Evolutionary conservation across 2,113 vertebrate species (phyloP).

Genomic region (Heptranchias perlo): DNA sequence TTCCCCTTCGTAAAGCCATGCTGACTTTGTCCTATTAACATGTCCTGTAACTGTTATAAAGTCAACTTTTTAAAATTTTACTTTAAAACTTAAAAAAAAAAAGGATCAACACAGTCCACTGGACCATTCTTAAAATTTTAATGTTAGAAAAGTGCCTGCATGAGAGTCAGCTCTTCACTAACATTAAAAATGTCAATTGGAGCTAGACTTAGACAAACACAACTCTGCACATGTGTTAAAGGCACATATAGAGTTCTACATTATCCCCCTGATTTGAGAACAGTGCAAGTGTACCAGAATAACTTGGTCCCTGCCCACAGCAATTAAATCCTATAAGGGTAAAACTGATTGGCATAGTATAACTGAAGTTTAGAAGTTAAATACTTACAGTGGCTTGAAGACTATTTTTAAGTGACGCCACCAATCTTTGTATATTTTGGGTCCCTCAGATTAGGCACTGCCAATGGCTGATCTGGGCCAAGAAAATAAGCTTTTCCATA

Average conservation of each 20-base stretch:
- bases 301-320: not conserved
- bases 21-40: no score
- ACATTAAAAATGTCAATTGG: not conserved
- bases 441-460: not conserved
- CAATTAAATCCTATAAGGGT: not conserved
- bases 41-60: no score
- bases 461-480: not conserved
- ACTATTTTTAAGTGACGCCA: not conserved
- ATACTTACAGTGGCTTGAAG: not conserved
- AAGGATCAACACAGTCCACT: no score
- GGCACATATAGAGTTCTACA: not conserved
- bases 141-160: not conserved
- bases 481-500: not conserved
- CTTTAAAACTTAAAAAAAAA: no score
- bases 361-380: not conserved
- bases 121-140: no score
- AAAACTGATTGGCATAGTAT: not conserved
- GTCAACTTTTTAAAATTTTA: no score
- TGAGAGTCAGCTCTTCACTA: not conserved
- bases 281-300: not conserved
- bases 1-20: no score
- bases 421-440: not conserved
- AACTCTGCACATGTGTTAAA: not conserved
- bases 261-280: not conserved
- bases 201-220: not conserved